Conservation (phyloP, 2,888 invertebrate species). For the Epirrhoe tristata region DNA sequence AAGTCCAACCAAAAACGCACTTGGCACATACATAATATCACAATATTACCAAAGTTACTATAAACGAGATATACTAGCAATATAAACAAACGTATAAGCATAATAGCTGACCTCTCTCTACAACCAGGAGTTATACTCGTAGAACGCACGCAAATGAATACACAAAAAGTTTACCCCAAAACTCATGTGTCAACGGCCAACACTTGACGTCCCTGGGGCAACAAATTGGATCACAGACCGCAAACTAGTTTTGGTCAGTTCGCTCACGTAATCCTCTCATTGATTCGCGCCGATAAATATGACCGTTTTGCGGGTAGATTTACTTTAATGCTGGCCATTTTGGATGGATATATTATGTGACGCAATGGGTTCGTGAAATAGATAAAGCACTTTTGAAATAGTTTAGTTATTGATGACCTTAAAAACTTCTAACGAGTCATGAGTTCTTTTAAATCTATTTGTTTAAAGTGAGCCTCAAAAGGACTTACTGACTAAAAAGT, state of each 20-base stretch:
- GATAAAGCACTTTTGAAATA: not conserved
- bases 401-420: not conserved
- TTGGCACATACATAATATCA: no score
- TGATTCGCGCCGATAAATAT: constrained; percentile 60
- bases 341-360: constrained; percentile 12
- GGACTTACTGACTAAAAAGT: no score
- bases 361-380: constrained; percentile 14
- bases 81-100: no score
- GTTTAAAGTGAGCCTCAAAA: no score
- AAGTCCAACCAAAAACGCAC: no score
- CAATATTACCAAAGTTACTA: no score
- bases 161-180: constrained; percentile 19
- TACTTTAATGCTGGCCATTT: constrained; percentile 38
- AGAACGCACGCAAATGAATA: constrained; percentile 10
- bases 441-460: no score
- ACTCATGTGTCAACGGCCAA: constrained; percentile 17
- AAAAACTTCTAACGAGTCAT: no score
- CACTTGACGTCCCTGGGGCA: constrained; percentile 43
- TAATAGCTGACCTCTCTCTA: not conserved
- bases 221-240: constrained; percentile 64
- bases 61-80: no score
- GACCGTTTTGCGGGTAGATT: constrained; percentile 46
- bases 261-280: constrained; percentile 62
- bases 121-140: not conserved
- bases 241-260: constrained; percentile 66